Evolutionary conservation across 2,797 vertebrate genomes (phyloP).

Genomic region (Argyrosomus regius): DNA sequence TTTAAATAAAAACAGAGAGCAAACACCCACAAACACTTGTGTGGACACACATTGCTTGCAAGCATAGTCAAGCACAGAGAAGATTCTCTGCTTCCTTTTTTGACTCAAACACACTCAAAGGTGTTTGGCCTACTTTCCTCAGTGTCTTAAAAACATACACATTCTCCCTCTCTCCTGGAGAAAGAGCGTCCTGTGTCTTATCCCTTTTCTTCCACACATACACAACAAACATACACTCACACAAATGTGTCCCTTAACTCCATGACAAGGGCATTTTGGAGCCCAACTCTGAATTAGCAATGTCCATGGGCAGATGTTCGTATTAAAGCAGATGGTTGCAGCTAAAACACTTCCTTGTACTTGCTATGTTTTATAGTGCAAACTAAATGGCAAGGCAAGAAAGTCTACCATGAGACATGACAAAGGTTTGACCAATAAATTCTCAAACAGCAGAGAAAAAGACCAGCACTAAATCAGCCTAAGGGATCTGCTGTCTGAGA

Average conservation of each 20-base stretch:
- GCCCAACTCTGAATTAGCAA: slow-evolving; percentile 29
- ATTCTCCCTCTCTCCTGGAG: neutral
- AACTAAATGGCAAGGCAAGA: slow-evolving; percentile 18
- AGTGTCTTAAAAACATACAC: neutral
- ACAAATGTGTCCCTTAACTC: slow-evolving; percentile 12
- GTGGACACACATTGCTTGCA: slow-evolving; percentile 32
- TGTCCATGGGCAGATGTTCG: slow-evolving; percentile 36
- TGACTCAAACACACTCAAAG: slow-evolving; percentile 2
- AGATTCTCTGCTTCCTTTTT: slow-evolving; percentile 18
- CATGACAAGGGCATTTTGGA: slow-evolving; percentile 15
- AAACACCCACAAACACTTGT: slow-evolving; percentile 61
- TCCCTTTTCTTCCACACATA: neutral
- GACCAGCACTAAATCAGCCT: slow-evolving; percentile 12
- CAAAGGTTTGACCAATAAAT: slow-evolving; percentile 38
- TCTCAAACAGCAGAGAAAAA: slow-evolving; percentile 17
- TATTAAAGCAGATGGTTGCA: slow-evolving; percentile 31
- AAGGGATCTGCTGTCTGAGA: slow-evolving; percentile 15
- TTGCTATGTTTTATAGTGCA: slow-evolving; percentile 44
- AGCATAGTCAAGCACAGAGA: slow-evolving; percentile 25
- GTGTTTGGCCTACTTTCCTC: slow-evolving; percentile 20
- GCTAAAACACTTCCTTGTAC: slow-evolving; percentile 1
- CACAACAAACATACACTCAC: slow-evolving; percentile 12
- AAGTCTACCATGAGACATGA: slow-evolving; percentile 22
- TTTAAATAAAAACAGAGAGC: slow-evolving; percentile 78
- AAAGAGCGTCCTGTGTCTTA: neutral